Evolutionary conservation across 2,797 vertebrate species (phyloP), one percentile per base, ranked within the genome.

Genomic region (Gambusia yucatana): DNA sequence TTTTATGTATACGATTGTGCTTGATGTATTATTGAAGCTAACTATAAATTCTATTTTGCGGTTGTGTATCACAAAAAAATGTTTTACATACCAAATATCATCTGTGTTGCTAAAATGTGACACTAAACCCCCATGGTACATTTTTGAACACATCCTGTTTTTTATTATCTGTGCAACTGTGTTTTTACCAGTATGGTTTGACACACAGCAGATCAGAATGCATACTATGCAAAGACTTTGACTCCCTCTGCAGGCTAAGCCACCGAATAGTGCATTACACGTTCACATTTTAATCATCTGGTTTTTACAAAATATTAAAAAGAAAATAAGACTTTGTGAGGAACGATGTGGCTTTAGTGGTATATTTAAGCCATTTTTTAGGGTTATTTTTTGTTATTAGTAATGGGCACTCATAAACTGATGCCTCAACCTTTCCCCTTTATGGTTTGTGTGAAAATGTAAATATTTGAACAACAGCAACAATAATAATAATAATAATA

Each of bases 231-330:
- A 69, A 70, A 52, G 33, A 61, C 50, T 83, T 73, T 86, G 85
- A 72, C 72, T 70, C 87, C 92, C 83, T 50, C 89, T 82, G 81
- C 63, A 80, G 89, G 59, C 33, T 25, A 0, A 43, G 0, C 0
- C 25, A 1, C 1, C 5, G 6, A 41, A 1, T 36, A 9, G 0
- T 73, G 6, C 9, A 63, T 78, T 2, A 59, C 72, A 55, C 0
- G 43, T 63, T 50, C 1, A 17, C 0, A 4, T 2, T 52, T 13
- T 1, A 44, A 1, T 67, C 1, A 72, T 16, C 0, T 17, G 1
- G 46, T 47, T 39, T n/a, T 10, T 17, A 7, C 1, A 22, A 70
- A 79, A 79, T 25, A n/a, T 11, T 33, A 5, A 44, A 59, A 43
- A 25, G 9, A 43, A 25, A 61, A 61, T 3, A 2, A 33, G 33